A percentile compares a stretch with the other conserved stretches of the same genome.
phyloP scores from a whole-genome alignment of 2,113 vertebrate genomes.

The Piaya cayana region DNA sequence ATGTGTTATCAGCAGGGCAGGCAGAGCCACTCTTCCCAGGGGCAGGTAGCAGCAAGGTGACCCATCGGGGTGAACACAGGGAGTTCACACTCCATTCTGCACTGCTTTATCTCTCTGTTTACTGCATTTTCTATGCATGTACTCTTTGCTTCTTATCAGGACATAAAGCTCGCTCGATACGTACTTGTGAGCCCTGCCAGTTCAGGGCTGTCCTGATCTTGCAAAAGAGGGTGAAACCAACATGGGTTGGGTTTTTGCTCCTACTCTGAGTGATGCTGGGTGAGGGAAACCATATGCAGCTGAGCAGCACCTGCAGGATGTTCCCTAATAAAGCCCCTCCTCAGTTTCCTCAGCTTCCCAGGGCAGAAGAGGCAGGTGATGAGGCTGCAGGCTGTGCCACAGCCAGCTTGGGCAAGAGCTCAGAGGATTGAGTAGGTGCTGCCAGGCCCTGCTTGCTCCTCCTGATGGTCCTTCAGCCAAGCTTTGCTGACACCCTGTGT shows the following conservation, averaged over 20 bases:
- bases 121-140: not conserved
- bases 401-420: not conserved
- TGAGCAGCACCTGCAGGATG: not conserved
- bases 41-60: not conserved
- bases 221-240: not conserved
- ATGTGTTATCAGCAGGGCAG: not conserved
- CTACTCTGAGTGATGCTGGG: not conserved
- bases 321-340: not conserved
- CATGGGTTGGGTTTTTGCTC: not conserved
- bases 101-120: not conserved
- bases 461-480: not conserved
- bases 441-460: not conserved
- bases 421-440: not conserved
- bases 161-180: accelerated
- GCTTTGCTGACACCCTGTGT: not conserved
- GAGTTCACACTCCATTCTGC: not conserved
- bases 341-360: not conserved
- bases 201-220: not conserved
- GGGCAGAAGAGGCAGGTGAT: not conserved
- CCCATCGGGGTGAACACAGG: accelerated
- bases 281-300: not conserved
- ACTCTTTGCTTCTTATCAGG: not conserved
- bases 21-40: not conserved
- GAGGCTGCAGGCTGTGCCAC: accelerated
- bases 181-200: accelerated